A percentile compares a stretch with the other conserved stretches of the same genome.
phyloP scores from a whole-genome alignment of 2,888 invertebrate genomes.

The Trypoxylon attenuatum region DNA sequence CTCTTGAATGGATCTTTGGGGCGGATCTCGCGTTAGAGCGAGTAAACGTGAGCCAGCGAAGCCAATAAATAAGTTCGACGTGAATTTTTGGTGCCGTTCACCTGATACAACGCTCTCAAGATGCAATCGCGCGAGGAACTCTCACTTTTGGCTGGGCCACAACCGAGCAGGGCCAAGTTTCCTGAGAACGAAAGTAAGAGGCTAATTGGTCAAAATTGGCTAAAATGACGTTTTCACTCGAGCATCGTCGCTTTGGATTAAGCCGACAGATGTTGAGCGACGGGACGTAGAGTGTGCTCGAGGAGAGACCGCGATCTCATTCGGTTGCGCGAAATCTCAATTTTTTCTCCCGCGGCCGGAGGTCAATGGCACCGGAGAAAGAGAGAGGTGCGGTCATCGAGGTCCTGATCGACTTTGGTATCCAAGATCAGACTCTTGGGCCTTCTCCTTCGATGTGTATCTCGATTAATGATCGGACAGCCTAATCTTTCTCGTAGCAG shows the following conservation, averaged over 20 bases:
- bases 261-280: too few species aligned
- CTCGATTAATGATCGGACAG: slow-evolving; percentile 25
- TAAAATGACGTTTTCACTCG: not conserved
- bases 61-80: not conserved
- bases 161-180: not conserved
- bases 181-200: not conserved
- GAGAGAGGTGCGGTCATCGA: not conserved
- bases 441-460: slow-evolving; percentile 17
- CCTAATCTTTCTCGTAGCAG: slow-evolving; percentile 18
- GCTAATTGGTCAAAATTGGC: not conserved
- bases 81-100: not conserved
- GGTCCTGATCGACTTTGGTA: slow-evolving; percentile 14
- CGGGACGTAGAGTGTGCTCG: too few species aligned
- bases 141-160: not conserved
- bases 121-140: not conserved
- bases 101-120: not conserved
- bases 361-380: slow-evolving; percentile 5
- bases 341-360: not conserved
- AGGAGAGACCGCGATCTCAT: not conserved
- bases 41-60: not conserved
- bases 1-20: not conserved
- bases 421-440: not conserved
- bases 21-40: not conserved
- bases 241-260: too few species aligned
- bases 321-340: not conserved